Percentiles rank a stretch among this genome's conserved stretches.
Evolutionary conservation across 92 coral and sea anemone species (phyloP).

Genomic region (Heteractis magnifica): DNA sequence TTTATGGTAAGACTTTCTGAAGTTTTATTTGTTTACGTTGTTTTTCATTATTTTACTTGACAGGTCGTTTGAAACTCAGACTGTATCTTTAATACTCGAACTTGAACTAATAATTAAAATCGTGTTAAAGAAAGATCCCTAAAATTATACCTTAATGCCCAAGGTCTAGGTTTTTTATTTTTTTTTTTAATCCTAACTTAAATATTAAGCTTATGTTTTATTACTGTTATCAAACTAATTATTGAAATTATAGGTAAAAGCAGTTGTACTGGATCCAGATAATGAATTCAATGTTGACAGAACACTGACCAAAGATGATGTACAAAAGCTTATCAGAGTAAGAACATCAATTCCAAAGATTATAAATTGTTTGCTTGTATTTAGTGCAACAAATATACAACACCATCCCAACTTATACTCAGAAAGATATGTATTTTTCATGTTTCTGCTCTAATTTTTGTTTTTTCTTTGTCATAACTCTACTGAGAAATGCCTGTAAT

Average conservation of each 20-base stretch:
- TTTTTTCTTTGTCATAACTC: too few species aligned
- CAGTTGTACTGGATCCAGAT: slow-evolving; percentile 94
- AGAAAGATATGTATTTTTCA: too few species aligned
- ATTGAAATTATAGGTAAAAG: slow-evolving; percentile 68
- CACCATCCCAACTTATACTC: background rate
- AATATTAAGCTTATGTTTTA: too few species aligned
- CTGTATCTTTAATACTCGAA: background rate
- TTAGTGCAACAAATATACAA: background rate
- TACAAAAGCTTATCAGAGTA: slow-evolving; percentile 94
- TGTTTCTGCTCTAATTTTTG: too few species aligned
- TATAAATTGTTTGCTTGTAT: background rate
- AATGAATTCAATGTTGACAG: slow-evolving; percentile 98
- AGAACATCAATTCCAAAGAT: background rate
- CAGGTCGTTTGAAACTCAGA: background rate
- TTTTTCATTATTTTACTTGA: background rate
- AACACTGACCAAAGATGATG: slow-evolving; percentile 97
- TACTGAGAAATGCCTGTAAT: background rate
- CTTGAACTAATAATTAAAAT: background rate
- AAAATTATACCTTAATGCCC: background rate
- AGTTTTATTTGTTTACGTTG: background rate
- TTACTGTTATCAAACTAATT: too few species aligned
- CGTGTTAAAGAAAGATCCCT: background rate
- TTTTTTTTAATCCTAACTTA: too few species aligned
- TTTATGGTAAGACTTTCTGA: slow-evolving; percentile 71
- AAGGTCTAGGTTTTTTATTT: background rate